These are phyloP conservation scores for Dryocosmus kuriphilus DNA, from an alignment of 2,888 invertebrate genomes.

Conservation along the genomic window DNA sequence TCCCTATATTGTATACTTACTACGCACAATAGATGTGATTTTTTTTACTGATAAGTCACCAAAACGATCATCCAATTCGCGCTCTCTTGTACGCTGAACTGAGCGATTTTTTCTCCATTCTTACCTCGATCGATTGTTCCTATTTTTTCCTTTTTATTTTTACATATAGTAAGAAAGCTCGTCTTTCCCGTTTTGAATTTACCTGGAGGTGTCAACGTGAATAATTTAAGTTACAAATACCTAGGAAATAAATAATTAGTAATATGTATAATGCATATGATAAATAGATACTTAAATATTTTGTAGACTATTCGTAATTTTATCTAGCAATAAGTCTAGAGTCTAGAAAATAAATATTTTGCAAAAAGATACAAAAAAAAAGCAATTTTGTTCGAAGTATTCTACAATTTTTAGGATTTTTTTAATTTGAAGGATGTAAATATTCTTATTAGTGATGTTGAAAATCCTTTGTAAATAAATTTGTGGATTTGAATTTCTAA, in stretches of 20 bases:
- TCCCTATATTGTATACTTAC: not conserved
- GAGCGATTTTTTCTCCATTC: not conserved
- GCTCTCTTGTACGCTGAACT: not conserved
- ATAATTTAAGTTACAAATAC: conserved; percentile 46
- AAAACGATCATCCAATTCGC: not conserved
- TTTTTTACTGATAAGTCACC: not conserved
- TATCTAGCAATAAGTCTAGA: not conserved
- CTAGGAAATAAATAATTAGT: not conserved
- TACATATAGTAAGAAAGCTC: conserved; percentile 40
- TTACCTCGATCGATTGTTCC: conserved; percentile 19
- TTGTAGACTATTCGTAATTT: not conserved
- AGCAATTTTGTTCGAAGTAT: too few species aligned
- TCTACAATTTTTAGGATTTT: not conserved
- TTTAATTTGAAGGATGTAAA: not conserved
- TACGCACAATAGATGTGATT: not conserved
- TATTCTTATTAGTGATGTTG: not conserved
- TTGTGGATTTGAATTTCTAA: not conserved
- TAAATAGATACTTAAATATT: not conserved
- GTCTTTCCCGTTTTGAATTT: conserved; percentile 41
- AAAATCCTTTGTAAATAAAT: not conserved
- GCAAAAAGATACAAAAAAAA: not conserved
- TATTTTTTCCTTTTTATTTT: conserved; percentile 30
- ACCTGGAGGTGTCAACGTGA: conserved; percentile 39
- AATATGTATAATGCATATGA: too few species aligned
- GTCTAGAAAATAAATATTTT: not conserved